These are phyloP conservation scores for Sepiola atlantica DNA, from an alignment of 2,888 invertebrate species.

Conservation along the genomic window DNA sequence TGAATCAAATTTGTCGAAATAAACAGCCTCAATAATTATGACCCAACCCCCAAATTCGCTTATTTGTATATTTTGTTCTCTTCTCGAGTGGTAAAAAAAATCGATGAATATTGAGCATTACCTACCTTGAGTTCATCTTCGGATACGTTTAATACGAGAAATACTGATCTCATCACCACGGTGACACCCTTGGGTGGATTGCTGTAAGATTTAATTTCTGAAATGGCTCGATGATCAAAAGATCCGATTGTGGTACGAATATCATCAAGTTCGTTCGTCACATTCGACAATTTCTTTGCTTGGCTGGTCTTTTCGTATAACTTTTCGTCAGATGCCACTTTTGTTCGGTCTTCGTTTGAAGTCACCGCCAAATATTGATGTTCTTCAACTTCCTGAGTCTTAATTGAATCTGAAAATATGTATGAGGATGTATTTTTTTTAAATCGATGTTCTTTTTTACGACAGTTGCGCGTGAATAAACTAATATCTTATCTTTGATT, in stretches of 20 bases:
- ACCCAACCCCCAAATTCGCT: too few species aligned
- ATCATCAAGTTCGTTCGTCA: constrained; percentile 64
- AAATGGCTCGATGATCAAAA: constrained; percentile 69
- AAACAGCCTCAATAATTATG: too few species aligned
- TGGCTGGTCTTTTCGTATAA: constrained; percentile 67
- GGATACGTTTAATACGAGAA: constrained; percentile 66
- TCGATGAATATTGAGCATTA: neutral
- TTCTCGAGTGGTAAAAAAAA: neutral
- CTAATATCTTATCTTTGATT: too few species aligned
- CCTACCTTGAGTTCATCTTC: constrained; percentile 66
- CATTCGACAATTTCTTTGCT: constrained; percentile 61
- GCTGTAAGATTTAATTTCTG: constrained; percentile 70
- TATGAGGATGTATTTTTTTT: too few species aligned
- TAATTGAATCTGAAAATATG: constrained; percentile 59
- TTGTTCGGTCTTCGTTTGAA: constrained; percentile 59
- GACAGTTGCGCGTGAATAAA: too few species aligned
- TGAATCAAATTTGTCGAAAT: too few species aligned
- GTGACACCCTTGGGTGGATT: constrained; percentile 70
- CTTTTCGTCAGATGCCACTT: constrained; percentile 62
- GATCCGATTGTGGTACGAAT: constrained; percentile 67
- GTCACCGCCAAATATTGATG: constrained; percentile 60
- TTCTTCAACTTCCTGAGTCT: constrained; percentile 63
- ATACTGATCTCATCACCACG: constrained; percentile 67
- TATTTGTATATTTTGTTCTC: too few species aligned
- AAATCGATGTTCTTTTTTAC: too few species aligned